Percentiles rank a stretch among this genome's conserved stretches.
Conservation (phyloP, 2,113 vertebrate genomes). For the Amphilophus citrinellus region DNA sequence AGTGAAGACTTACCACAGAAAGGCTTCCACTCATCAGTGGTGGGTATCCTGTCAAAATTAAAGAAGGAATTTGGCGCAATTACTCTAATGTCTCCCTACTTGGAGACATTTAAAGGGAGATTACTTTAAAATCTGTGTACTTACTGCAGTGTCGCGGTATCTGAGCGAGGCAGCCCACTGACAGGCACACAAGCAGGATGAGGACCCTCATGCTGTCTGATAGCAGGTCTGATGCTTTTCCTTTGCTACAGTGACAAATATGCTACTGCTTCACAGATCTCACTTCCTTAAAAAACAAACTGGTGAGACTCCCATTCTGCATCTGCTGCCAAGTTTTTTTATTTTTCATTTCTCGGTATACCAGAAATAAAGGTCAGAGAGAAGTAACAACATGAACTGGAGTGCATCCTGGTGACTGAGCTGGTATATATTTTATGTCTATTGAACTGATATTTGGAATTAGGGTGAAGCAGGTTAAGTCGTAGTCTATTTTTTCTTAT, state of each 20-base stretch:
- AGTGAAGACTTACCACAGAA: slow-evolving; percentile 37
- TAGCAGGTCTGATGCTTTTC: background rate
- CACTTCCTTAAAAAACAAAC: slow-evolving; percentile 48
- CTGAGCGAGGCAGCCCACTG: slow-evolving; percentile 52
- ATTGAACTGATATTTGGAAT: too few relatives aligned
- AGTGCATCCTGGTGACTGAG: background rate
- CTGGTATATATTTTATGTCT: background rate
- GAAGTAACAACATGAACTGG: background rate
- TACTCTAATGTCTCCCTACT: background rate
- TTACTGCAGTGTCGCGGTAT: slow-evolving; percentile 72
- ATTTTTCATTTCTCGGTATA: background rate
- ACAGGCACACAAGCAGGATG: slow-evolving; percentile 52
- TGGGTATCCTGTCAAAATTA: slow-evolving; percentile 42
- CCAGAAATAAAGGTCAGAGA: background rate
- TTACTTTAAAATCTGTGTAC: slow-evolving; percentile 10
- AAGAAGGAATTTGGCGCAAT: background rate
- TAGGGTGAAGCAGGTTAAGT: too few relatives aligned
- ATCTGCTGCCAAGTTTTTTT: slow-evolving; percentile 38
- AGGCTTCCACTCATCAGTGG: slow-evolving; percentile 44
- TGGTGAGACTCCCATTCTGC: background rate
- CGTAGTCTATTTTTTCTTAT: too few relatives aligned
- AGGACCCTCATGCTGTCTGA: slow-evolving; percentile 42
- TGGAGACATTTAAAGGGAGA: background rate
- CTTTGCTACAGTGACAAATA: background rate
- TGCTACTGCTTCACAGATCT: background rate